phyloP scores from a whole-genome alignment of 2,797 vertebrate genomes.

The Oryzias sinensis region DNA sequence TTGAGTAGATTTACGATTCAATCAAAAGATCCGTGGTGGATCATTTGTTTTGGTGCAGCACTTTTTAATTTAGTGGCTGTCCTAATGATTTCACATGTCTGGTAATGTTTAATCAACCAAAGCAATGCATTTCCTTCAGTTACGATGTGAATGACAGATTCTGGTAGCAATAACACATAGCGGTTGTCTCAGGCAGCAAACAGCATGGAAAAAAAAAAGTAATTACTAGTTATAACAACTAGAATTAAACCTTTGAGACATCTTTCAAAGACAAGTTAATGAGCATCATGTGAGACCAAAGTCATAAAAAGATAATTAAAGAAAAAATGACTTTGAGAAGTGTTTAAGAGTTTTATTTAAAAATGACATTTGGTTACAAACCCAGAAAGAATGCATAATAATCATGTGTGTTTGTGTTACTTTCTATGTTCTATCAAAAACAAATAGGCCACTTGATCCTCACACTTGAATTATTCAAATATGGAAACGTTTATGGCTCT shows the following conservation, averaged over 20 bases:
- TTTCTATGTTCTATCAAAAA: slow-evolving; percentile 1
- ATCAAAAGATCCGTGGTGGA: slow-evolving; percentile 4
- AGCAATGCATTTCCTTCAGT: not conserved
- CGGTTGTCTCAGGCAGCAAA: not conserved
- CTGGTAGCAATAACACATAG: not conserved
- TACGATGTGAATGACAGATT: slow-evolving; percentile 2
- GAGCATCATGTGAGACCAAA: slow-evolving; percentile 30
- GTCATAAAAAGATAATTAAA: slow-evolving; percentile 29
- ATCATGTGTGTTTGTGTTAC: not conserved
- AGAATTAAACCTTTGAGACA: not conserved
- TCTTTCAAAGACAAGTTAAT: slow-evolving; percentile 3
- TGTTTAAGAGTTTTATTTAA: slow-evolving; percentile 5
- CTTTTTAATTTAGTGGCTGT: not conserved
- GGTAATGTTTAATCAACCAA: slow-evolving; percentile 17
- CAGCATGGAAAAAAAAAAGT: not conserved
- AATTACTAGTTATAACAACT: not conserved
- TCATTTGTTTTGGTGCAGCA: not conserved
- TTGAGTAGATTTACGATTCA: not conserved
- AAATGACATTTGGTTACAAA: not conserved
- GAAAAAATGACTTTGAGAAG: slow-evolving; percentile 26
- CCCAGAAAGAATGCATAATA: not conserved
- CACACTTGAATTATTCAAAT: not conserved
- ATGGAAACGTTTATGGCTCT: too few relatives aligned
- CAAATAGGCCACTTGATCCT: not conserved
- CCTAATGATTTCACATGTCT: slow-evolving; percentile 9